These are phyloP conservation scores for Cynaeus angustus DNA, from an alignment of 2,888 invertebrate genomes.

Conservation along the genomic window DNA sequence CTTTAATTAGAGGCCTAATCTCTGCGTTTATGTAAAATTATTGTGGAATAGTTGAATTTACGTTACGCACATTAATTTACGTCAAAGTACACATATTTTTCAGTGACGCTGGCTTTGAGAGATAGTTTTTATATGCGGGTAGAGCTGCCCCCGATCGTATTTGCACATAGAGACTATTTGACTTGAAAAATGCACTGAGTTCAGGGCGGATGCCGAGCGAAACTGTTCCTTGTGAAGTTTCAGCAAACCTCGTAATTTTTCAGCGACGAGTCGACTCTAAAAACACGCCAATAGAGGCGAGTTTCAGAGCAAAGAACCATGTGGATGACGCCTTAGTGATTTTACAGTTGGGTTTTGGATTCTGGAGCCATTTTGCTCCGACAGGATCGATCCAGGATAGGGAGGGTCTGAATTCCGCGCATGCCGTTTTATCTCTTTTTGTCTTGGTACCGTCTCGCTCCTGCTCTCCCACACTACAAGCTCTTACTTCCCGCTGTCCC, in stretches of 20 bases:
- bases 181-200: conserved; percentile 69
- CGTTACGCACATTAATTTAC: conserved; percentile 72
- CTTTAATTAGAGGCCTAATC: conserved; percentile 67
- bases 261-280: conserved; percentile 68
- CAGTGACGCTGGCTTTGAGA: conserved; percentile 70
- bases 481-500: conserved; percentile 49
- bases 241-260: conserved; percentile 70
- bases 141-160: conserved; percentile 61
- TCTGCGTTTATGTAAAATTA: conserved; percentile 69
- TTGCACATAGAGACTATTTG: conserved; percentile 68
- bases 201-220: conserved; percentile 63
- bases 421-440: conserved; percentile 73
- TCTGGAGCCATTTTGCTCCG: conserved; percentile 72
- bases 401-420: conserved; percentile 70
- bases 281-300: conserved; percentile 68
- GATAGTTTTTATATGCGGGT: conserved; percentile 71
- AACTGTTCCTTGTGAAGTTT: conserved; percentile 69
- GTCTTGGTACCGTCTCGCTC: conserved; percentile 69
- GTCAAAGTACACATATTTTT: conserved; percentile 73
- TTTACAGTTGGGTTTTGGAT: conserved; percentile 70
- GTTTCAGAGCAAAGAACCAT: conserved; percentile 61
- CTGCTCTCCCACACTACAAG: conserved; percentile 55
- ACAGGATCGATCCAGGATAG: conserved; percentile 71
- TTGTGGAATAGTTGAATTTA: conserved; percentile 72
- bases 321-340: conserved; percentile 68